Percentiles rank a stretch among this genome's conserved stretches.
Conservation (phyloP, 2,888 invertebrate genomes). For the Polydrusus pterygomalis region DNA sequence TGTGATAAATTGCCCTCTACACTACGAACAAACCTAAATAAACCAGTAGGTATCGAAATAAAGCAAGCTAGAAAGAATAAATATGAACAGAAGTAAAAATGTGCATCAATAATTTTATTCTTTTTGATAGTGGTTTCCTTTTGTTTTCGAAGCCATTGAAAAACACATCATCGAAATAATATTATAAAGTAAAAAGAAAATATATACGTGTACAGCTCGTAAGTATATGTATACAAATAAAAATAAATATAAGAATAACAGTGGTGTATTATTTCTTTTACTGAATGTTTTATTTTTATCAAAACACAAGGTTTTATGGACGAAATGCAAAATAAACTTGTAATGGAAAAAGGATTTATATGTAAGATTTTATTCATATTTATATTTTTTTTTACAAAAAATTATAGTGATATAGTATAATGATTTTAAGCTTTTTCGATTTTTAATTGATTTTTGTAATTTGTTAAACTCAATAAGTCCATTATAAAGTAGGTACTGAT, state of each 20-base stretch:
- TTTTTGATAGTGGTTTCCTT: background rate
- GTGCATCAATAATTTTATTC: background rate
- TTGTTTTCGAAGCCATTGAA: background rate
- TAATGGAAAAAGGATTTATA: constrained; percentile 1
- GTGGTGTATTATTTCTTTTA: background rate
- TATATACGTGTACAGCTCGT: too few species aligned
- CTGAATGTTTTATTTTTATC: background rate
- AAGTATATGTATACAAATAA: background rate
- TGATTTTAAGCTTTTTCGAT: too few species aligned
- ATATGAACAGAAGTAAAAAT: too few species aligned
- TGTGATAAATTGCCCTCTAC: too few species aligned
- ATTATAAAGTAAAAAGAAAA: background rate
- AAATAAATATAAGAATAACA: background rate
- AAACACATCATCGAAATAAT: background rate
- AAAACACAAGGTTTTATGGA: background rate
- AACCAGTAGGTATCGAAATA: too few species aligned
- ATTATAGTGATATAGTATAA: too few species aligned
- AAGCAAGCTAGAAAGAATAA: too few species aligned
- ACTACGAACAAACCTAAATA: too few species aligned
- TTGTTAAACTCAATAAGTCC: too few species aligned
- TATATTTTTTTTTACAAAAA: too few species aligned
- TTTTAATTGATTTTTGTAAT: too few species aligned
- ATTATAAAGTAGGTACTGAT: too few species aligned
- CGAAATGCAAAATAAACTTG: background rate
- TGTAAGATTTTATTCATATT: background rate